Base-by-base conservation (phyloP, 53 echinoderm and acorn worm species). In the Arbacia lixula region DNA sequence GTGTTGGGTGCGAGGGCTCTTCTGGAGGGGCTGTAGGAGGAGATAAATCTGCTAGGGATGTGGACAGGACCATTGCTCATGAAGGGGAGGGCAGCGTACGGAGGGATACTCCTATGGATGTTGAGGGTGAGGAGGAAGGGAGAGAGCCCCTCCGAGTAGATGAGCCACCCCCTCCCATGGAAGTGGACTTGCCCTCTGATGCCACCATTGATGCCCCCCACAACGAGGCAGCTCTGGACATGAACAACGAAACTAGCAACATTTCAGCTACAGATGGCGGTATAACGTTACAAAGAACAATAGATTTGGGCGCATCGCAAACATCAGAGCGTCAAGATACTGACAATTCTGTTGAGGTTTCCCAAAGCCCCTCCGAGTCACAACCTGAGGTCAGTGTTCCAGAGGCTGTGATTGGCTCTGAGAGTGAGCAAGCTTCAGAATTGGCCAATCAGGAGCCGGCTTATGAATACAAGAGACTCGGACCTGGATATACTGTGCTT, bases 401-500 rank as follows among this genome's bases (percentile, higher is more conserved):
- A 9, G 46, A 63, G 26, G 39, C 82, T 49, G 82, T 35, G 27
- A 81, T 81, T 63, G 63, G 64, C 33, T 46, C 40, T 25, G 33
- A 81, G 41, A 33, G 8, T 0, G 46, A 52, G 16, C 20, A 43
- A 11, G 16, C 31, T 16, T 12, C 19, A 30, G 62, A 81, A 64
- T 17, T 20, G 50, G 4, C 82, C 82, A 63, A 74, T 46, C 66
- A 50, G 65, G 90, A 81, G 9, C 28, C 56, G 12, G 71, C 75
- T 36, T 95, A 92, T 38, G 82, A 90, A 29, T 4, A 90, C 2
- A 85, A 89, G 58, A 87, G 86, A 76, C 89, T 97, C 1, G 97
- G 94, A 5, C 97, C 97, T 16, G 97, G 94, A 4, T 97, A 92
- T 38, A 90, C 90, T 0, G 89, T 97, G 25, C 84, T 97, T 1